Conservation (phyloP, 2,113 vertebrate genomes). For the Peromyscus polionotus region DNA sequence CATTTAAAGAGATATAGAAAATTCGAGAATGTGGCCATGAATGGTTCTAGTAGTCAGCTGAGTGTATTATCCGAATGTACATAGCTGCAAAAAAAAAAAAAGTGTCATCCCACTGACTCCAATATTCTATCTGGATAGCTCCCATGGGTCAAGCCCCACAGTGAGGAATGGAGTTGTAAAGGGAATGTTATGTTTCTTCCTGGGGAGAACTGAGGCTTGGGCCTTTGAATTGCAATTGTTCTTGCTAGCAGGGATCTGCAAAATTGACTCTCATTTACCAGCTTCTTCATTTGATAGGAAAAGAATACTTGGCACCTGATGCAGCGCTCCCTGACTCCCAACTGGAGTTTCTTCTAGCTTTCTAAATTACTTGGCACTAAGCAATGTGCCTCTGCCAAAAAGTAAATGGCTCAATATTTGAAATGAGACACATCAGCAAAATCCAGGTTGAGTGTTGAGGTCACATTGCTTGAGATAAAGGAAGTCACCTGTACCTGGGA, state of each 20-base stretch:
- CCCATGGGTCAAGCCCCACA: not conserved
- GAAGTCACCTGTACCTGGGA: slow-evolving; percentile 50
- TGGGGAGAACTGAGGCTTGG: not conserved
- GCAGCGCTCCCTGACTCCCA: slow-evolving; percentile 43
- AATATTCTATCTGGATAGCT: not conserved
- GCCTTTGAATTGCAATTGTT: slow-evolving; percentile 38
- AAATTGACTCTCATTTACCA: slow-evolving; percentile 43
- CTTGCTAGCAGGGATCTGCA: slow-evolving; percentile 3
- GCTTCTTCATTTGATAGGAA: slow-evolving; percentile 49
- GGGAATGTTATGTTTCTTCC: not conserved
- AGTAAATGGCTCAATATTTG: slow-evolving; percentile 68
- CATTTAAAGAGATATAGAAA: slow-evolving; percentile 39
- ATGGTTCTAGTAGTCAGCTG: not conserved
- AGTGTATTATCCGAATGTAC: not conserved
- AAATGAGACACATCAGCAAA: slow-evolving; percentile 58
- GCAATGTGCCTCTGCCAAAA: slow-evolving; percentile 33
- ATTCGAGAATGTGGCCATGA: not conserved
- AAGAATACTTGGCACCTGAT: slow-evolving; percentile 66
- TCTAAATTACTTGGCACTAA: slow-evolving; percentile 74
- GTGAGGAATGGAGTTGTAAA: not conserved
- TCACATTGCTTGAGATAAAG: slow-evolving; percentile 46
- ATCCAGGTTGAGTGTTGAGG: slow-evolving; percentile 51
- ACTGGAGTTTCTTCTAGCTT: slow-evolving; percentile 64
- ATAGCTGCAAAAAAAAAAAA: not conserved
- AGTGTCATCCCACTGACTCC: not conserved